These are phyloP conservation scores for Scaptomyza montana DNA, from an alignment of 1,140 invertebrate genomes.

Conservation along the genomic window DNA sequence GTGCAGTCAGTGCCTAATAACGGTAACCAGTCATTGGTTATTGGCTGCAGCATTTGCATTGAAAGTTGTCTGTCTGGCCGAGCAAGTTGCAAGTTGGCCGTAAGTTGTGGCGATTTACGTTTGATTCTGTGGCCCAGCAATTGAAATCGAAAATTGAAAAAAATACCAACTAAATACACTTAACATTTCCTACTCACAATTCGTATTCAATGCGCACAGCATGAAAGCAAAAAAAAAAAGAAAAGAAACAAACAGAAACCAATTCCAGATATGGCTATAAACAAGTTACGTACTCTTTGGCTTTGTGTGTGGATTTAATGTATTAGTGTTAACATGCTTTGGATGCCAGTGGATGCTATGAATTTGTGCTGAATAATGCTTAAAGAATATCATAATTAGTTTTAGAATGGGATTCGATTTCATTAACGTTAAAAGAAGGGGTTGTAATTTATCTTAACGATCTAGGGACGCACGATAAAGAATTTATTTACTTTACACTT, in stretches of 20 bases:
- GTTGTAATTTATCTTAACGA: too few species aligned
- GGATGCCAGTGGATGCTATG: not conserved
- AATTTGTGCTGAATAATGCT: too few species aligned
- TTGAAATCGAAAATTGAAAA: slow-evolving; percentile 47
- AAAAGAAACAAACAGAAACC: not conserved
- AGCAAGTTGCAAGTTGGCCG: slow-evolving; percentile 5
- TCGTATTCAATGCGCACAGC: slow-evolving; percentile 11
- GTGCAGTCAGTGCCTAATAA: slow-evolving; percentile 33
- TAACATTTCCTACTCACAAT: slow-evolving; percentile 13
- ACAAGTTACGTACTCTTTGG: not conserved
- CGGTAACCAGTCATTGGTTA: slow-evolving; percentile 31
- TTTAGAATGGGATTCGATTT: too few species aligned
- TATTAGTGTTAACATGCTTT: not conserved
- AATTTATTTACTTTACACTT: too few species aligned
- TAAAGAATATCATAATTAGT: not conserved
- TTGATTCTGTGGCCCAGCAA: slow-evolving; percentile 9
- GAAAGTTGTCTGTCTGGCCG: slow-evolving; percentile 62
- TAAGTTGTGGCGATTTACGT: too few species aligned
- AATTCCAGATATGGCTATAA: slow-evolving; percentile 9
- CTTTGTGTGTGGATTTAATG: not conserved
- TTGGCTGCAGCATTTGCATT: slow-evolving; percentile 64
- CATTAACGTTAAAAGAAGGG: too few species aligned
- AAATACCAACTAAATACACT: not conserved
- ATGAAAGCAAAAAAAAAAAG: not conserved
- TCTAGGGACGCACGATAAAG: too few species aligned